phyloP scores from a whole-genome alignment of 2,113 vertebrate genomes.

The Cacatua alba region DNA sequence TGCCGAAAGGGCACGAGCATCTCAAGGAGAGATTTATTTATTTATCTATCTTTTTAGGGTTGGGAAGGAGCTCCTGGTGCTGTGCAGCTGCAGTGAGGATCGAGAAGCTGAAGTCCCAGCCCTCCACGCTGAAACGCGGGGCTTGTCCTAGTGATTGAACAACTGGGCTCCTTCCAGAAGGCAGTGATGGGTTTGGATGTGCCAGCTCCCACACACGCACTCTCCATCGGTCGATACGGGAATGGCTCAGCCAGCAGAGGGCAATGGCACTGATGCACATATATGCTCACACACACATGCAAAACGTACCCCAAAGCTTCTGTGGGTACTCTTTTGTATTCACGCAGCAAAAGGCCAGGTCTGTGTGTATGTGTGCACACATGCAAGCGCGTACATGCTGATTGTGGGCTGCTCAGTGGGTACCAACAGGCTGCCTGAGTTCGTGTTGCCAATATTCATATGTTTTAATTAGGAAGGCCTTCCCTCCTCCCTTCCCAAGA shows the following conservation, averaged over 20 bases:
- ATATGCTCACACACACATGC: neutral
- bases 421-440: neutral
- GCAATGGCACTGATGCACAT: neutral
- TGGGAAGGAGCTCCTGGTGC: neutral
- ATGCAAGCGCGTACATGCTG: neutral
- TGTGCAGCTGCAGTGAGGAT: neutral
- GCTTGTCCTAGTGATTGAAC: conserved; percentile 13
- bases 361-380: neutral
- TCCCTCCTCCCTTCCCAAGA: neutral
- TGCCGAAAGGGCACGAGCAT: neutral
- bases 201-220: conserved; percentile 14
- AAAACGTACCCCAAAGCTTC: neutral
- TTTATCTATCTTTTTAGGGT: neutral
- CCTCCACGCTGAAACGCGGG: accelerated
- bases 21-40: conserved; percentile 4
- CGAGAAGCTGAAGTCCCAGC: neutral
- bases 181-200: neutral
- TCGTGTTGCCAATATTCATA: accelerated
- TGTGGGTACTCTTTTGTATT: neutral
- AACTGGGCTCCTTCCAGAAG: conserved; percentile 36
- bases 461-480: neutral
- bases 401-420: neutral
- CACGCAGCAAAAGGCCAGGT: accelerated
- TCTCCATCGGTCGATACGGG: neutral
- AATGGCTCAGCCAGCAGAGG: conserved; percentile 47